Base-by-base conservation (phyloP, 23 tunicate species). In the Oikopleura dioica region DNA sequence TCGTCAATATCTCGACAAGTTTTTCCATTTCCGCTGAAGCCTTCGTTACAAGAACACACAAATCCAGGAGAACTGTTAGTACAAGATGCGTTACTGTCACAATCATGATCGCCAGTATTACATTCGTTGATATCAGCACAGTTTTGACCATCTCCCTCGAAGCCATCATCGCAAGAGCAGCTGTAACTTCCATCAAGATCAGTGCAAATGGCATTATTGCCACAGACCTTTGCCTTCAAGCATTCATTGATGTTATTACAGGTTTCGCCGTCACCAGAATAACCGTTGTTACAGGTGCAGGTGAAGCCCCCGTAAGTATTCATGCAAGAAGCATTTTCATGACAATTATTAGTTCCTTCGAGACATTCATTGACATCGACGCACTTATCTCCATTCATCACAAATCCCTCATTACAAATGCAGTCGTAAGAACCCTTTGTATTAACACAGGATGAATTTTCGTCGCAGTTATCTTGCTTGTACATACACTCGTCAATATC, bases 141-240 rank as follows among this genome's bases (percentile, higher is more conserved):
- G 4, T 16, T 63, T 63, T 63, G 69, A 1, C 79, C 79, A 32
- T 77, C 50, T 12, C 79, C 79, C 0, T 58, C 76, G 50, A 38
- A 82, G 36, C 85, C 81, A 30, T 68, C 44, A 1, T 35, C 36
- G 44, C 85, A 82, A n/a, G 36, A 32, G 37, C 85, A 82, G 0
- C 21, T 68, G 68, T 37, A 75, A 36, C 82, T 37, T 38, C 85
- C 85, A 26, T 78, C 78, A 38, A 38, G 38, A 72, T 82, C 78
- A 35, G 50, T 37, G 38, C 85, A 82, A 38, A 50, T 37, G 28
- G 85, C 81, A 38, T 82, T 55, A 12, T 68, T 50, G 33, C 44
- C 75, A 68, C 85, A 82, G 0, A 68, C 31, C 4, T 63, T 29
- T 63, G 16, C 72, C 59, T 78, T 51, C 0, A 77, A 55, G n/a